These are phyloP conservation scores for Pandemis corylana DNA, from an alignment of 2,888 invertebrate species.

Conservation along the genomic window DNA sequence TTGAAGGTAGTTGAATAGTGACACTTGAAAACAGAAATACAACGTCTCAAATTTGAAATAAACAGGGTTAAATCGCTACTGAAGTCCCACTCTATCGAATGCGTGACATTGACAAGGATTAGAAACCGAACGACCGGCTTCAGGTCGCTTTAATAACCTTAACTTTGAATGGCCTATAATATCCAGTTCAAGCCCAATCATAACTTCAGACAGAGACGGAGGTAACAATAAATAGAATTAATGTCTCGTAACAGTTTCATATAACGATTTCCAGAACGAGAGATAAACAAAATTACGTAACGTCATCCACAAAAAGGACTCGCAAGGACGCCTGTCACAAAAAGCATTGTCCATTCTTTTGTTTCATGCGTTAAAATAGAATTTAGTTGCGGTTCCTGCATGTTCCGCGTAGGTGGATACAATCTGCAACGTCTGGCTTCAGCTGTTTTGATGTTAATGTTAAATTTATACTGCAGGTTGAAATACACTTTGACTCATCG, in stretches of 20 bases:
- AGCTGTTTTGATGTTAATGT: conserved; percentile 4
- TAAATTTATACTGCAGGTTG: not conserved
- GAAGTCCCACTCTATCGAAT: too few relatives aligned
- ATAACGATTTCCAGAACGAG: not conserved
- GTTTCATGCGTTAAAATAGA: conserved; percentile 2
- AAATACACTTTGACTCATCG: not conserved
- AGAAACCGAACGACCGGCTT: too few relatives aligned
- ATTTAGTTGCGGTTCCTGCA: not conserved
- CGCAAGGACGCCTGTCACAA: conserved; percentile 20
- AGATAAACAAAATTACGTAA: conserved; percentile 4
- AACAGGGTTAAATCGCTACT: too few relatives aligned
- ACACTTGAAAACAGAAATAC: too few relatives aligned
- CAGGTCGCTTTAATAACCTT: too few relatives aligned
- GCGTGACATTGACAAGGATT: too few relatives aligned
- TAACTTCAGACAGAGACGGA: too few relatives aligned
- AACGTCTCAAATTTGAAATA: too few relatives aligned
- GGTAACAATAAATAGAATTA: not conserved
- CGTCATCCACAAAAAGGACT: conserved; percentile 14
- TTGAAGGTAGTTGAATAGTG: too few relatives aligned
- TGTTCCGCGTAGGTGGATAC: conserved; percentile 11
- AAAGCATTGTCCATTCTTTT: not conserved
- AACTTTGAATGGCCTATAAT: too few relatives aligned
- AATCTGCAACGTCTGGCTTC: conserved; percentile 1
- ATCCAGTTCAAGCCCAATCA: too few relatives aligned
- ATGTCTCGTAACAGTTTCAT: not conserved